A percentile compares a stretch with the other conserved stretches of the same genome.
phyloP scores from a whole-genome alignment of 2,888 invertebrate genomes.

The Clistopyga incitator region DNA sequence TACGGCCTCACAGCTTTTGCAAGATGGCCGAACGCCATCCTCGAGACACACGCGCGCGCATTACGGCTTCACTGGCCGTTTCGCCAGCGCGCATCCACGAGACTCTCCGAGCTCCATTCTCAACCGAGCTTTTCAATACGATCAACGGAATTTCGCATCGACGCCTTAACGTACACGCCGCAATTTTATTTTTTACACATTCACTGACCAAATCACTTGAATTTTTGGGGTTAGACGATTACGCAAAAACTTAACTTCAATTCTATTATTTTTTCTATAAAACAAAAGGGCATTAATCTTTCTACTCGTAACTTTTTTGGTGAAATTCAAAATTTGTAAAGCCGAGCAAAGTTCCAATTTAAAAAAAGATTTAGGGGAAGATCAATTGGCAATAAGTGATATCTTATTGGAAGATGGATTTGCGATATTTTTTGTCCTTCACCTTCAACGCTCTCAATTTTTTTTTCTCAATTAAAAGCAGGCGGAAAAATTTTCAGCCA shows the following conservation, averaged over 20 bases:
- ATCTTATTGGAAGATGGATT: no score
- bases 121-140: constrained; percentile 38
- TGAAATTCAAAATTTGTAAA: not conserved
- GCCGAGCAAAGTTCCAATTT: no score
- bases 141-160: not conserved
- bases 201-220: not conserved
- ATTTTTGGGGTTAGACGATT: not conserved
- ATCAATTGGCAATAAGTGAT: no score
- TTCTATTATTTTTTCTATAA: not conserved
- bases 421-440: no score
- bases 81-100: constrained; percentile 42
- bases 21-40: constrained; percentile 47
- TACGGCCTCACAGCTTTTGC: constrained; percentile 49
- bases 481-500: no score
- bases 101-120: constrained; percentile 1
- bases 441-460: no score
- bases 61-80: not conserved
- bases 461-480: no score
- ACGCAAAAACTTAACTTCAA: not conserved
- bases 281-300: not conserved
- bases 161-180: no score
- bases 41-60: constrained; percentile 26
- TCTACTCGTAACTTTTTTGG: not conserved
- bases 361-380: no score
- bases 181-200: not conserved